Evolutionary conservation across 2,888 invertebrate species (phyloP), one percentile per base, ranked within the genome.

Genomic region (Drosophila dives): DNA sequence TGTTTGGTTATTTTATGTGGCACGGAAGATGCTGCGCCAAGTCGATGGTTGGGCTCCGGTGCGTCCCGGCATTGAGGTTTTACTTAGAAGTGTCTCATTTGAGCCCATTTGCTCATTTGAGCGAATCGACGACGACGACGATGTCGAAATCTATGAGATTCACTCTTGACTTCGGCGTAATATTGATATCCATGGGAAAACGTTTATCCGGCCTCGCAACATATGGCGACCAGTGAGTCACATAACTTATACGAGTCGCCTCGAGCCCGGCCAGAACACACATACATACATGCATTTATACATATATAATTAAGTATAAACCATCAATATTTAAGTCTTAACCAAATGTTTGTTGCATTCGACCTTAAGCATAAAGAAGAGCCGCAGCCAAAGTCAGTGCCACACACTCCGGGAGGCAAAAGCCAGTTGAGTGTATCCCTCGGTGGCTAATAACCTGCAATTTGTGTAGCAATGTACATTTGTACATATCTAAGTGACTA

Each of bases 361-460:
- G 45, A 45, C 45, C 45, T 45, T 45, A 45, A 23, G 23, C 23
- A 15, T 23, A 8, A 23, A 45, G 15, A 45, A 23, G 23, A 1
- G 45, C 12, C 45, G 20, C 12, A 20, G 12, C 20, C 45, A 45
- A 20, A 45, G 45, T 23, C 23, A 17, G n/a, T 11, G 48, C 48
- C 11, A 60, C 66, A 60, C 66, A 32, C 33, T 23, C 36, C 42
- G 48, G 50, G 49, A 49, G 23, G 3, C n/a, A 32, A 42, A 60
- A 81, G 66, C 80, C 91, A 91, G 63, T 78, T 92, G 89, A 92
- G 81, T 92, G 89, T 91, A 77, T 89, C 91, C 92, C 91, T 82
- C 82, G 40, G 72, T 55, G 68, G 64, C 64, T 66, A 62, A 76
- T 80, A 91, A 89, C 91, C 90, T 83, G 55, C 78, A 91, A 91